A percentile compares a stretch with the other conserved stretches of the same genome.
Conservation (phyloP, 2,797 vertebrate genomes). For the Poecilia gillii region DNA sequence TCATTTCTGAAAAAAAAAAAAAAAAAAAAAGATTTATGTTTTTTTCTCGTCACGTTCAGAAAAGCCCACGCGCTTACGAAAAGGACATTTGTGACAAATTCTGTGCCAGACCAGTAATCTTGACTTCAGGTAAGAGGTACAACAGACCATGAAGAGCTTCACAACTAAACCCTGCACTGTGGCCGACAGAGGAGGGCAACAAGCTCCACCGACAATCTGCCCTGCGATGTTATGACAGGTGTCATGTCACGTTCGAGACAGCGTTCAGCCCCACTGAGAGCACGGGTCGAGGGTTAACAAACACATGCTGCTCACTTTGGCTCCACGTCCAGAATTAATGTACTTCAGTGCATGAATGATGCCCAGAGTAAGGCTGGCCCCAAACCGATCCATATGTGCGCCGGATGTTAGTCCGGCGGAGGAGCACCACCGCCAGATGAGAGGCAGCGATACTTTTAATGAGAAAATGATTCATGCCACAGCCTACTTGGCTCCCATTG, state of each 20-base stretch:
- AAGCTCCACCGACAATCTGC: conserved; percentile 69
- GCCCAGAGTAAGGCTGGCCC: conserved; percentile 36
- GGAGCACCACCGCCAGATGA: conserved; percentile 52
- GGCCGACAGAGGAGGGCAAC: conserved; percentile 50
- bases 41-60: neutral
- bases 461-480: conserved; percentile 71
- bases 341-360: conserved; percentile 10
- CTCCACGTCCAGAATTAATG: conserved; percentile 59
- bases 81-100: conserved; percentile 35
- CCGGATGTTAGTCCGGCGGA: conserved; percentile 56
- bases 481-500: conserved; percentile 54
- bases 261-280: conserved; percentile 54
- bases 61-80: conserved; percentile 21
- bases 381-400: conserved; percentile 50
- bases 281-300: conserved; percentile 71
- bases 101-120: conserved; percentile 22
- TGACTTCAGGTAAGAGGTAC: conserved; percentile 33
- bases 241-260: conserved; percentile 73
- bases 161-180: conserved; percentile 22
- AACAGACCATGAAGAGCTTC: conserved; percentile 42
- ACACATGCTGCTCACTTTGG: conserved; percentile 75
- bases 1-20: neutral
- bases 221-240: conserved; percentile 78
- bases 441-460: conserved; percentile 60
- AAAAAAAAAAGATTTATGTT: neutral